Conservation (phyloP, 1,140 invertebrate species). For the Trachymyrmex septentrionalis region DNA sequence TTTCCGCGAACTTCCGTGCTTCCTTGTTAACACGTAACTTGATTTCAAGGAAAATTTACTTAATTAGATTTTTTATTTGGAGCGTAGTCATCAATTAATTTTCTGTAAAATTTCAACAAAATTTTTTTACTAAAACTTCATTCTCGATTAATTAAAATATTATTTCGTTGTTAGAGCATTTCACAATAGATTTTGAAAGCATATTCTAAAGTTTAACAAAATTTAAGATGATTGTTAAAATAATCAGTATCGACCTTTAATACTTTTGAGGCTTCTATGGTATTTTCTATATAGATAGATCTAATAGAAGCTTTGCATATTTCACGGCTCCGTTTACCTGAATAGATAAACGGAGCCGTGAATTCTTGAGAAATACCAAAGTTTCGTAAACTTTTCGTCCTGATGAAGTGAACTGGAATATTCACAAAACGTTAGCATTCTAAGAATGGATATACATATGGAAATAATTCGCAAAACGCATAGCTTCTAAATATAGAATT, state of each 20-base stretch:
- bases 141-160: not conserved
- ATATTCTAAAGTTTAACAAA: not conserved
- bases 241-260: not conserved
- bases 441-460: too few relatives aligned
- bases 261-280: too few relatives aligned
- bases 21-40: conserved; percentile 19
- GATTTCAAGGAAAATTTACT: not conserved
- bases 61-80: not conserved
- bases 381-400: too few relatives aligned
- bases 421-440: too few relatives aligned
- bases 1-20: conserved; percentile 15
- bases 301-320: too few relatives aligned
- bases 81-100: not conserved
- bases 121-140: not conserved
- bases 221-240: not conserved
- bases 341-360: too few relatives aligned
- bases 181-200: not conserved
- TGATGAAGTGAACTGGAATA: too few relatives aligned
- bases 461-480: too few relatives aligned
- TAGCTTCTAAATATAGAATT: not conserved
- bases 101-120: not conserved
- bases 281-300: too few relatives aligned
- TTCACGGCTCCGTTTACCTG: too few relatives aligned
- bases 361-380: too few relatives aligned
- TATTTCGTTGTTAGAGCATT: not conserved